Evolutionary conservation across 2,797 vertebrate genomes (phyloP), one percentile per base, ranked within the genome.

Genomic region (Pampus argenteus): DNA sequence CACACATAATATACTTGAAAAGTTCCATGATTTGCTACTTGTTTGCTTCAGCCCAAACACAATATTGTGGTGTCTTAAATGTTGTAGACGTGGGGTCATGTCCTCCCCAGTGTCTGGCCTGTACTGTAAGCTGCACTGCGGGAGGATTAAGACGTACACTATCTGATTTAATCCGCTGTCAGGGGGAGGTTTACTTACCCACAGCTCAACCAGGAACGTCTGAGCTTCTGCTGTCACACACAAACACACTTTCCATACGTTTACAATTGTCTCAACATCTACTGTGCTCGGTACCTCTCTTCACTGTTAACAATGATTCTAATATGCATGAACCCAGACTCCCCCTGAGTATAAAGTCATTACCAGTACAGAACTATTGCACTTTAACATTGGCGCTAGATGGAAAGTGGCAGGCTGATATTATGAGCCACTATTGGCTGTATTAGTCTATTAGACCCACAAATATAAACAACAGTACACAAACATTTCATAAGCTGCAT

Each of bases 81-180:
- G 13, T 49, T 17, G 34, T 51, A 23, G 28, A 67, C 55, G 68
- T 56, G 45, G 82, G 93, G 90, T 90, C 84, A 76, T 85, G 89
- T 87, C 89, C 89, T 91, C 69, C 61, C 51, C 29, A 13, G 63
- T 84, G 90, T 91, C 90, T 93, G 81, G 76, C 20, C 74, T 61
- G 50, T 31, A 76, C 79, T 59, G 76, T 92, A 91, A 94, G 48
- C 87, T 83, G 66, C 79, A 81, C 64, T 86, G 72, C 72, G 71
- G 76, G 85, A 77, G 90, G 91, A 94, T 94, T 94, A 93, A 71
- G 67, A 87, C 59, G 40, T 83, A 78, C 76, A 86, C 81, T 86
- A 78, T 89, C 87, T 91, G 86, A 88, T 92, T 93, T 92, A 94
- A 94, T 93, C 92, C 83, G 75, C 71, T 40, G 62, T 86, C 61